phyloP scores from a whole-genome alignment of 2,797 vertebrate species.

The Premnoplex brunnescens region DNA sequence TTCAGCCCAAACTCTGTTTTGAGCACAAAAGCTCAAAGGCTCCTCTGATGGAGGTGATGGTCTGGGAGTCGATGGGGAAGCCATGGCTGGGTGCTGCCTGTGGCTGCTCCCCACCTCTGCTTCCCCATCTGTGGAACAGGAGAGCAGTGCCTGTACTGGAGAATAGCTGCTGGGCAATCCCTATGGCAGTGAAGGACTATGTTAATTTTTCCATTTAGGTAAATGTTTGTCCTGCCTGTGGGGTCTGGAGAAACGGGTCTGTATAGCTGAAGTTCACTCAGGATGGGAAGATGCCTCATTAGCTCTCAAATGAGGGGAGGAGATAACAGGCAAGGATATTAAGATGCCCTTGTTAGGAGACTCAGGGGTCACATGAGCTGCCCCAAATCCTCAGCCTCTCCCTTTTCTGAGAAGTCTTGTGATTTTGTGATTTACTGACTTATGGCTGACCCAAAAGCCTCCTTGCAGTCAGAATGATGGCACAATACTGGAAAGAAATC shows the following conservation, averaged over 20 bases:
- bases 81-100: neutral
- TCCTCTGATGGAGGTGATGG: neutral
- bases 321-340: neutral
- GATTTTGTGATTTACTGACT: neutral
- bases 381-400: neutral
- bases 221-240: neutral
- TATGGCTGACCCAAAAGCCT: neutral
- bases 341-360: neutral
- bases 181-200: neutral
- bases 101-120: neutral
- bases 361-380: neutral
- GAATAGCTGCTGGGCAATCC: neutral
- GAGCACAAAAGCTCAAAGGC: neutral
- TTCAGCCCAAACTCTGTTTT: neutral
- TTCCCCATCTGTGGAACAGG: neutral
- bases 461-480: neutral
- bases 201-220: neutral
- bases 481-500: neutral
- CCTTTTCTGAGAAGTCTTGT: neutral
- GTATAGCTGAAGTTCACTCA: neutral
- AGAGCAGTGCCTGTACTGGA: neutral
- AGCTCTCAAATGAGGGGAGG: constrained; percentile 16
- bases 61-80: neutral
- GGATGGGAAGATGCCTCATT: constrained; percentile 33
- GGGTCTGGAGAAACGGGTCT: neutral